phyloP scores from a whole-genome alignment of 2,113 vertebrate genomes.

The Acrocephalus arundinaceus region DNA sequence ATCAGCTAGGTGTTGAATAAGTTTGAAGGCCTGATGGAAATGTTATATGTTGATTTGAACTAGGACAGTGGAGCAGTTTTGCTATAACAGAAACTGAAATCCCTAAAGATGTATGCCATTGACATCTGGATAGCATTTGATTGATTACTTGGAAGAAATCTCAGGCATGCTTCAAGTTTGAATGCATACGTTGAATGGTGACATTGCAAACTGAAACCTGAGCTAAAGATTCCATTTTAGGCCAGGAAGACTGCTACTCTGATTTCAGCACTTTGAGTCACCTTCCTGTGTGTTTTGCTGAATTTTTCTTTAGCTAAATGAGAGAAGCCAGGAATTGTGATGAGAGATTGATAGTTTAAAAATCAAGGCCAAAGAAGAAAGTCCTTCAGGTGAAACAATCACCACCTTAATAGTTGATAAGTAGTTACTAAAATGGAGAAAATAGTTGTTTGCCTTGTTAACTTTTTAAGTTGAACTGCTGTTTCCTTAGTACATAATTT shows the following conservation, averaged over 20 bases:
- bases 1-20: background rate
- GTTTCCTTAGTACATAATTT: background rate
- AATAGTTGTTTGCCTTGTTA: constrained; percentile 27
- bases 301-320: constrained; percentile 11
- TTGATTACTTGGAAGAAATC: background rate
- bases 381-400: background rate
- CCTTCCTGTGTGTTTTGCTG: constrained; percentile 15
- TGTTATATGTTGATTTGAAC: background rate
- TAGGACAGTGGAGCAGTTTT: background rate
- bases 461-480: background rate
- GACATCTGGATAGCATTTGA: background rate
- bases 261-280: constrained; percentile 41
- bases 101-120: background rate
- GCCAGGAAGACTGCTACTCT: constrained; percentile 14
- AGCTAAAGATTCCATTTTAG: constrained; percentile 50
- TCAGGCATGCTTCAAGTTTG: background rate
- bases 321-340: background rate
- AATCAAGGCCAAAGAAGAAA: background rate
- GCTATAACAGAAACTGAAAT: background rate
- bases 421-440: constrained; percentile 4
- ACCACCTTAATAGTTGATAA: background rate
- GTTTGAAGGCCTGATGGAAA: background rate
- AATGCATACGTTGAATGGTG: background rate
- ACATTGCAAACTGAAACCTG: constrained; percentile 38
- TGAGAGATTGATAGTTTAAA: background rate